Evolutionary conservation across 2,888 invertebrate species (phyloP).

Genomic region (Synanthedon andrenaeformis): DNA sequence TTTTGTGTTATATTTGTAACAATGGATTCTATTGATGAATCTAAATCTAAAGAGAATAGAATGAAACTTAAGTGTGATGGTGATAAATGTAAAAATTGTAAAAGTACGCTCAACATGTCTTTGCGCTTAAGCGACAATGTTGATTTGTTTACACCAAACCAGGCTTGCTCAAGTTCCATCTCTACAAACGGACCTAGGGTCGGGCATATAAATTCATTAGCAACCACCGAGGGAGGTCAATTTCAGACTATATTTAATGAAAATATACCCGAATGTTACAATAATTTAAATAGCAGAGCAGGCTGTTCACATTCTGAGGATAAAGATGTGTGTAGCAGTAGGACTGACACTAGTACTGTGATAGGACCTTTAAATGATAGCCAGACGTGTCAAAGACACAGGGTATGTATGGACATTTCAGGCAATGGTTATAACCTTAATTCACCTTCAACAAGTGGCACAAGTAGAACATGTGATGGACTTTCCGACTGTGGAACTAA

Average conservation of each 20-base stretch:
- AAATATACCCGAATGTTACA: conserved; percentile 20
- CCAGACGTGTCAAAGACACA: conserved; percentile 36
- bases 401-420: conserved; percentile 33
- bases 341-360: conserved; percentile 16
- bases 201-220: conserved; percentile 19
- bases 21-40: conserved; percentile 53
- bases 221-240: conserved; percentile 23
- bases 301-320: conserved; percentile 24
- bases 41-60: conserved; percentile 29
- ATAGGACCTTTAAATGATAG: conserved; percentile 22
- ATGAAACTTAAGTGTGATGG: conserved; percentile 30
- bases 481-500: conserved; percentile 23
- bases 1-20: conserved; percentile 32
- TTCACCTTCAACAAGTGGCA: conserved; percentile 48
- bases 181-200: conserved; percentile 32
- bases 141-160: conserved; percentile 40
- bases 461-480: conserved; percentile 28
- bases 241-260: conserved; percentile 19
- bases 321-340: conserved; percentile 8
- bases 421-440: conserved; percentile 21
- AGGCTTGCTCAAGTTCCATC: conserved; percentile 27
- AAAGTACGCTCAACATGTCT: conserved; percentile 20
- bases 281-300: conserved; percentile 17
- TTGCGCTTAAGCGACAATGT: conserved; percentile 25
- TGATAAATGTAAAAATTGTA: conserved; percentile 30